Evolutionary conservation across 2,888 invertebrate genomes (phyloP).

Genomic region (Andrena fulva): DNA sequence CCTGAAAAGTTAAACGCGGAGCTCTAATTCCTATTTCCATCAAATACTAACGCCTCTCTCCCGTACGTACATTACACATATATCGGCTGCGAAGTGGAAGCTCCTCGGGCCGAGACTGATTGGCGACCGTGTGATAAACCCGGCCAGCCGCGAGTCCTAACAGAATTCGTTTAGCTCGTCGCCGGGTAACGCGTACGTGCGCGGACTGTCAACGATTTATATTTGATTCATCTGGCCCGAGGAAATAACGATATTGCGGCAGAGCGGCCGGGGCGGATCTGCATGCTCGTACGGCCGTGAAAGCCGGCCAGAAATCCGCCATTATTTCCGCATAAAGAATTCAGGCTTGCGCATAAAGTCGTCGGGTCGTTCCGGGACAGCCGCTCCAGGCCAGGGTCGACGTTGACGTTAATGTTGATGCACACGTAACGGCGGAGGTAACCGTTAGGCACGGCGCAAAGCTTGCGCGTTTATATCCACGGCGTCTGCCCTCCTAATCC

Average conservation of each 20-base stretch:
- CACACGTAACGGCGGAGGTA: slow-evolving; percentile 21
- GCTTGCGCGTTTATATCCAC: slow-evolving; percentile 50
- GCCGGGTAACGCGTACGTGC: slow-evolving; percentile 5
- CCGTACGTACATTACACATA: neutral
- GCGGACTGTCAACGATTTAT: slow-evolving; percentile 16
- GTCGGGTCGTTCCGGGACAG: slow-evolving; percentile 39
- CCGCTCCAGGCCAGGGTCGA: slow-evolving; percentile 13
- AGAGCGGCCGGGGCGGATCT: neutral
- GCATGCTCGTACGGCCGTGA: slow-evolving; percentile 12
- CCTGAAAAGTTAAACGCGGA: no score
- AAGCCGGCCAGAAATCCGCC: slow-evolving; percentile 57
- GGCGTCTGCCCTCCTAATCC: slow-evolving; percentile 55
- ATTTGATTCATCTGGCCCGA: slow-evolving; percentile 6
- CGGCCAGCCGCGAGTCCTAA: neutral
- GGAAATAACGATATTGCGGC: slow-evolving; percentile 3
- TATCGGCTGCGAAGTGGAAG: neutral
- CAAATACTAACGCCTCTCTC: neutral
- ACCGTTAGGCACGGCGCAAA: slow-evolving; percentile 41
- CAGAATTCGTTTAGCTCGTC: slow-evolving; percentile 2
- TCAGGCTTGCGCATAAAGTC: slow-evolving; percentile 73
- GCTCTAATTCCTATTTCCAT: no score
- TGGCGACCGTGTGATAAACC: slow-evolving; percentile 4
- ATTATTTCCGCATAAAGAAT: slow-evolving; percentile 79
- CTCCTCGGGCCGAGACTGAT: neutral
- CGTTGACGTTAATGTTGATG: slow-evolving; percentile 62